Percentiles rank a stretch among this genome's conserved stretches.
Conservation (phyloP, 2,888 invertebrate species). For the Catocala sponsa region DNA sequence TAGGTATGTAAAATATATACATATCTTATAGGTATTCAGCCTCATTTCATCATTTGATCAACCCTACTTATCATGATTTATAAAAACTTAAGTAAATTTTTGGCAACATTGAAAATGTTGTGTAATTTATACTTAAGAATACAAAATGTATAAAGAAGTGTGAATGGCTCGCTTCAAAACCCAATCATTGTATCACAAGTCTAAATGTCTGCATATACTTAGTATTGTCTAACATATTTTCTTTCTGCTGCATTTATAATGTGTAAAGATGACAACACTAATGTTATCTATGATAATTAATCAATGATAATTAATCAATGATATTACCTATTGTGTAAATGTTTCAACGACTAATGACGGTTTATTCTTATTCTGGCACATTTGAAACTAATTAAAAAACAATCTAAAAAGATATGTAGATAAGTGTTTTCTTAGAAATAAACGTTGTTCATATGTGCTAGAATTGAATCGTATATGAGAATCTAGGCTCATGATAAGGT, state of each 20-base stretch:
- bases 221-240: conserved; percentile 10
- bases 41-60: too few relatives aligned
- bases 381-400: conserved; percentile 11
- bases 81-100: too few relatives aligned
- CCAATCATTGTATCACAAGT: conserved; percentile 1
- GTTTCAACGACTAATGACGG: conserved; percentile 35
- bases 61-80: too few relatives aligned
- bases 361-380: conserved; percentile 28
- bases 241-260: conserved; percentile 44
- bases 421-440: too few relatives aligned
- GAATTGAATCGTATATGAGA: conserved; percentile 44
- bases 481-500: conserved; percentile 80
- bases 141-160: too few relatives aligned
- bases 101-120: too few relatives aligned
- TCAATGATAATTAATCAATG: conserved; percentile 34
- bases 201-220: conserved; percentile 17
- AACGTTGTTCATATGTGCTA: conserved; percentile 31
- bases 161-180: not conserved
- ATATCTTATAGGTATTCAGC: too few relatives aligned
- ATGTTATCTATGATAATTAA: conserved; percentile 27
- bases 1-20: too few relatives aligned
- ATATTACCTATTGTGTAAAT: conserved; percentile 37
- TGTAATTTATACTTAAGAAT: too few relatives aligned
- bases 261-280: conserved; percentile 22
- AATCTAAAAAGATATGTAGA: too few relatives aligned